These are phyloP conservation scores for Leptoteleia sp. DNA, from an alignment of 1,140 invertebrate species.

Conservation along the genomic window DNA sequence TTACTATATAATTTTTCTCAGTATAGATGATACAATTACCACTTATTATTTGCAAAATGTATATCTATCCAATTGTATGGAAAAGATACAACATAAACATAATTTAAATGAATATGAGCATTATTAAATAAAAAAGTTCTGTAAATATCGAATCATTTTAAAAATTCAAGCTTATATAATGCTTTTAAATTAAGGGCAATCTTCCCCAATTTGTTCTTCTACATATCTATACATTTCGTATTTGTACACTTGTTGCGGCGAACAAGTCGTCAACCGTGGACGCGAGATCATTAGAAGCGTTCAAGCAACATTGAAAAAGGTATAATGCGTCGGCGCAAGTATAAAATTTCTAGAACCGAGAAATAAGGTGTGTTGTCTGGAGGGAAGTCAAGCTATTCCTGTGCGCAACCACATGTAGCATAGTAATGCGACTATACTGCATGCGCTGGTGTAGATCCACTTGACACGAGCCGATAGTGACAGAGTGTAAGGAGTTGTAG, in stretches of 20 bases:
- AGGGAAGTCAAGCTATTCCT: conserved; percentile 64
- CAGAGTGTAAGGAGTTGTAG: conserved; percentile 30
- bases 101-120: too few species aligned
- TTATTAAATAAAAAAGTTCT: too few species aligned
- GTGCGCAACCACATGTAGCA: conserved; percentile 66
- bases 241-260: conserved; percentile 9
- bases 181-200: conserved; percentile 1
- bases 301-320: conserved; percentile 34
- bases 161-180: too few species aligned
- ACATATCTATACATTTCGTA: conserved; percentile 17
- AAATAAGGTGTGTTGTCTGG: conserved; percentile 41
- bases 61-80: too few species aligned
- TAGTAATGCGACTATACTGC: conserved; percentile 63
- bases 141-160: too few species aligned
- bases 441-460: conserved; percentile 19
- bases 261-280: conserved; percentile 22
- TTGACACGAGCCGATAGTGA: conserved; percentile 32
- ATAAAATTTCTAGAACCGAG: conserved; percentile 54
- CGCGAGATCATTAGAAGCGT: conserved; percentile 35
- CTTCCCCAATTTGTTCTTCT: conserved; percentile 11
- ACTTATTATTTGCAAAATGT: too few species aligned
- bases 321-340: conserved; percentile 36
- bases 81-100: too few species aligned
- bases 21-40: too few species aligned
- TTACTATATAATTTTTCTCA: too few species aligned